Conservation (phyloP, 2,888 invertebrate genomes). For the Apotomis capreana region DNA sequence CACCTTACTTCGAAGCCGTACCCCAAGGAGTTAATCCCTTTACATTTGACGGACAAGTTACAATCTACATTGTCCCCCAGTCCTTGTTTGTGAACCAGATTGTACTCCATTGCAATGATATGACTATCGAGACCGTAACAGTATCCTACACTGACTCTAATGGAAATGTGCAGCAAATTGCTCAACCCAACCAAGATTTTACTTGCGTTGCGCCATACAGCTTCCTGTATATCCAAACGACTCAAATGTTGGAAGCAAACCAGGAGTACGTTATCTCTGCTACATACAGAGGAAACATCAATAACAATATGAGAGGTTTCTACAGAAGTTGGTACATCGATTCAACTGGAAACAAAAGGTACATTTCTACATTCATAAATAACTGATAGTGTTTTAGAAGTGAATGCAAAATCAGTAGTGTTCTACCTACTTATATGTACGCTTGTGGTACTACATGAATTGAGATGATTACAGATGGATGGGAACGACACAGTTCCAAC, state of each 20-base stretch:
- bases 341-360: constrained; percentile 83
- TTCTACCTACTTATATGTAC: too few species aligned
- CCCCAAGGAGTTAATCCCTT: constrained; percentile 57
- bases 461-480: constrained; percentile 84
- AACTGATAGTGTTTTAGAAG: too few species aligned
- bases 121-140: constrained; percentile 69
- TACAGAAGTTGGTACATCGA: constrained; percentile 90
- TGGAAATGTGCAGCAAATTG: constrained; percentile 46
- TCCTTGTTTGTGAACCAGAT: constrained; percentile 57
- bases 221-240: constrained; percentile 62
- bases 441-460: background rate
- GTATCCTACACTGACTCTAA: constrained; percentile 49
- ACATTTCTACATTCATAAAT: constrained; percentile 8
- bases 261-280: constrained; percentile 85
- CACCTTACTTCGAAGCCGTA: constrained; percentile 72
- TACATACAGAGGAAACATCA: constrained; percentile 86
- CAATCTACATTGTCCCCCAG: constrained; percentile 59
- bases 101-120: constrained; percentile 70
- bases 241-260: constrained; percentile 45
- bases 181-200: constrained; percentile 50
- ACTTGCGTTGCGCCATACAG: constrained; percentile 59
- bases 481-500: constrained; percentile 91
- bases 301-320: constrained; percentile 89
- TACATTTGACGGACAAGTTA: constrained; percentile 71
- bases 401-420: too few species aligned